A percentile compares a stretch with the other conserved stretches of the same genome.
phyloP scores from a whole-genome alignment of 1,140 invertebrate species.

The Tigriopus japonicus region DNA sequence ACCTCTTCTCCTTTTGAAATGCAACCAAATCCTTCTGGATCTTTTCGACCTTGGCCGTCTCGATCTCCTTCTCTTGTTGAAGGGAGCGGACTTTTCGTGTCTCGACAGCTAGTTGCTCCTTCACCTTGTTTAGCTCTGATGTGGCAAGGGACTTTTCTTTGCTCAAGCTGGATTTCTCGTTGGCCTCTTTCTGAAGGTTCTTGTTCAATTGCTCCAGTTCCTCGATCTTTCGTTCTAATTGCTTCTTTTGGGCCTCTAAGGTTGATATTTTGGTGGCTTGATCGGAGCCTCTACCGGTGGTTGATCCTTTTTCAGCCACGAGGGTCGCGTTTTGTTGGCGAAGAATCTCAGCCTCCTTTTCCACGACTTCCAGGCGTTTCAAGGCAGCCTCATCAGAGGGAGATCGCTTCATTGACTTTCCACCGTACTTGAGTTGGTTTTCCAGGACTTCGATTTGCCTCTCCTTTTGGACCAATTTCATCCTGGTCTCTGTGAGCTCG shows the following conservation, averaged over 20 bases:
- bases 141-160: constrained; percentile 15
- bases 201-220: constrained; percentile 21
- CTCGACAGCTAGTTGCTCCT: constrained; percentile 25
- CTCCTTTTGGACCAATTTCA: constrained; percentile 62
- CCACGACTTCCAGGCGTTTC: constrained; percentile 18
- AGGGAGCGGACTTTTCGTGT: constrained; percentile 29
- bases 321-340: constrained; percentile 10
- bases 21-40: not conserved
- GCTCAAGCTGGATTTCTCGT: constrained; percentile 21
- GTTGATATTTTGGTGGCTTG: constrained; percentile 10
- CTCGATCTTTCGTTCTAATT: constrained; percentile 20
- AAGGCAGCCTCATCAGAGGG: constrained; percentile 3
- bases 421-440: constrained; percentile 39
- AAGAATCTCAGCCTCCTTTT: constrained; percentile 20
- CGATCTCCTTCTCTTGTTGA: constrained; percentile 31
- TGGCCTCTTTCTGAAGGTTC: constrained; percentile 19
- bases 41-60: constrained; percentile 28
- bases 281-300: too few relatives aligned
- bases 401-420: not conserved
- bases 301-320: too few relatives aligned
- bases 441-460: constrained; percentile 52
- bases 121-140: not conserved
- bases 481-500: constrained; percentile 46
- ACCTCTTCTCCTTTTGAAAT: constrained; percentile 25
- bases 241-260: constrained; percentile 16